Percentiles rank a stretch among this genome's conserved stretches.
phyloP scores from a whole-genome alignment of 1,140 invertebrate species.

The Heliconius congener region DNA sequence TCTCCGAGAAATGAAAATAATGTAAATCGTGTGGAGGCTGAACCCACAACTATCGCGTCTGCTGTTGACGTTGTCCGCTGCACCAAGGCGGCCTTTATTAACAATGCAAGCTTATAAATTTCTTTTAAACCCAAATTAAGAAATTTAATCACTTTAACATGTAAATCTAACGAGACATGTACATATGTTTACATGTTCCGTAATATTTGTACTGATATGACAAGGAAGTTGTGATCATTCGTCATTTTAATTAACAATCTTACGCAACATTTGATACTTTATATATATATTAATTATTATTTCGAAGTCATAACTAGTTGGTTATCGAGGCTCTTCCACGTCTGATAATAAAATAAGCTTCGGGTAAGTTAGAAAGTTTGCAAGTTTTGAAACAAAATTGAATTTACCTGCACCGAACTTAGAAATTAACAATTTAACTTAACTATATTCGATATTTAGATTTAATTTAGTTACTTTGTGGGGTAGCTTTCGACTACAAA shows the following conservation, averaged over 20 bases:
- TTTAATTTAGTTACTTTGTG: too few relatives aligned
- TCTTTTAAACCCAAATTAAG: background rate
- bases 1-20: too few relatives aligned
- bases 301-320: background rate
- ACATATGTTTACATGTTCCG: background rate
- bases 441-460: too few relatives aligned
- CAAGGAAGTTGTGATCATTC: background rate
- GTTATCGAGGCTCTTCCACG: background rate
- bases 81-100: too few relatives aligned
- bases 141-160: background rate
- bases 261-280: background rate
- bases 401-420: background rate
- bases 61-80: too few relatives aligned
- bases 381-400: background rate
- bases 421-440: too few relatives aligned
- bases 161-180: background rate
- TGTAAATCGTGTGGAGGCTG: too few relatives aligned
- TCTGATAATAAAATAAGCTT: background rate
- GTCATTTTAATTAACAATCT: background rate
- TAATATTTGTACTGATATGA: background rate
- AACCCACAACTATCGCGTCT: too few relatives aligned
- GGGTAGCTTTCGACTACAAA: too few relatives aligned
- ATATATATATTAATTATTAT: background rate
- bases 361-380: background rate
- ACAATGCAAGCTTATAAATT: too few relatives aligned